These are phyloP conservation scores for Drosophila ohnishii DNA, from an alignment of 1,140 invertebrate species.

Conservation along the genomic window DNA sequence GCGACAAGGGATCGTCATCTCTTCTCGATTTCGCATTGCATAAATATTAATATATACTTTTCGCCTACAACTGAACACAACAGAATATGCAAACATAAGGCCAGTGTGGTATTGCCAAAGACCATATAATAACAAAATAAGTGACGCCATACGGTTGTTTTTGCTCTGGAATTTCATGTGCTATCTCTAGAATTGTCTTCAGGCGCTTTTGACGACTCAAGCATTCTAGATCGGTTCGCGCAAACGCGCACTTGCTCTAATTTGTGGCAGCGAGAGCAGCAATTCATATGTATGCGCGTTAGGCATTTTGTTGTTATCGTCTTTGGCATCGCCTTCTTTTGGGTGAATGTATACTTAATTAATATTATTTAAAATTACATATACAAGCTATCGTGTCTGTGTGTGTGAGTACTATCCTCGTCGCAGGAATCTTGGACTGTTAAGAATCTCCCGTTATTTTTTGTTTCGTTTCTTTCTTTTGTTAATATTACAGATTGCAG, in stretches of 20 bases:
- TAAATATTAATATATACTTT: constrained; percentile 35
- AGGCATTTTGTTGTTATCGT: background rate
- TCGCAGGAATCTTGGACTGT: constrained; percentile 15
- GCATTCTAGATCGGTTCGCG: too few relatives aligned
- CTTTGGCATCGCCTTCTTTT: background rate
- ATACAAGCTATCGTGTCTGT: constrained; percentile 55
- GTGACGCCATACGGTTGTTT: too few relatives aligned
- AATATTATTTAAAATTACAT: constrained; percentile 76
- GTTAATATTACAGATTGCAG: constrained; percentile 42
- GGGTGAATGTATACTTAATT: constrained; percentile 58
- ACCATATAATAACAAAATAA: background rate
- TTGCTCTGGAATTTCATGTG: too few relatives aligned
- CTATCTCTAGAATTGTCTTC: too few relatives aligned
- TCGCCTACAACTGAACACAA: constrained; percentile 16
- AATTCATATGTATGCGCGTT: background rate
- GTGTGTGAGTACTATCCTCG: constrained; percentile 16
- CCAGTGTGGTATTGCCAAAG: background rate
- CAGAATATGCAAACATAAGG: constrained; percentile 6
- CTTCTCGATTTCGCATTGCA: constrained; percentile 17
- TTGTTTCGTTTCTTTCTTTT: background rate
- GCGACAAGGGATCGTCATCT: constrained; percentile 8
- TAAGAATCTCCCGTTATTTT: constrained; percentile 42
- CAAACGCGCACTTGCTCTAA: too few relatives aligned
- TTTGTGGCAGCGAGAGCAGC: too few relatives aligned
- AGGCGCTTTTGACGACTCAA: too few relatives aligned